Base-by-base conservation (phyloP, 1,140 invertebrate species). In the Hesperophylax magnus region DNA sequence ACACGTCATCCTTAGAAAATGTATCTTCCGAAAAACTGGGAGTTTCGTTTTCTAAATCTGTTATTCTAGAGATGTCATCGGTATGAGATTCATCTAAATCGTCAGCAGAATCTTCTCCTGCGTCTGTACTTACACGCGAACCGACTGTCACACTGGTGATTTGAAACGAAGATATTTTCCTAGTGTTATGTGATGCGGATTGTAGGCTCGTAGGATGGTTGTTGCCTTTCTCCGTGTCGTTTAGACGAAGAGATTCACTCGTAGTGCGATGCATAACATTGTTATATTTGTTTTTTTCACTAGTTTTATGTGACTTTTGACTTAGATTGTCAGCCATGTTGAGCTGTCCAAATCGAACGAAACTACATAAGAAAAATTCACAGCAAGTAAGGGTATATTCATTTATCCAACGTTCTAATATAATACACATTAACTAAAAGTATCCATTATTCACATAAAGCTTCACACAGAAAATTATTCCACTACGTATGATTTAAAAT, bases 51-150 rank as follows among this genome's bases (percentile, higher is more conserved):
- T 94, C 94, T 85, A 94, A 90, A 86, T 96, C 95, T n/a, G 95
- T 95, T 78, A 95, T 92, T 84, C 95, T 91, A 84, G 94, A 95
- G 85, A 94, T 94, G 86, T 96, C 94, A 88, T 97, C 96, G 80
- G 96, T 97, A 88, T 97, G 96, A 89, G 96, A 97, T 92, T 98
- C 96, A 89, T 98, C 96, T 87, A 98, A 91, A 92, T 98, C 97
- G 89, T 97, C 96, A 83, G 96, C 95, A 65, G 96, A 97, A 89
- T 98, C 97, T 80, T 96, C 96, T 85, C 96, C 97, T 80, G 94
- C 94, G 89, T 98, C 96, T 86, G 94, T 94, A 89, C 93, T 95
- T 86, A 93, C 92, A 77, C 94, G 93, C 85, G 93, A 94, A 84
- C 94, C 94, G 83, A 95, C 93, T 81, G 95, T 97, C 79, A 97